Percentiles rank a stretch among this genome's conserved stretches.
phyloP scores from a whole-genome alignment of 2,888 invertebrate species.

The Cantharis rustica region DNA sequence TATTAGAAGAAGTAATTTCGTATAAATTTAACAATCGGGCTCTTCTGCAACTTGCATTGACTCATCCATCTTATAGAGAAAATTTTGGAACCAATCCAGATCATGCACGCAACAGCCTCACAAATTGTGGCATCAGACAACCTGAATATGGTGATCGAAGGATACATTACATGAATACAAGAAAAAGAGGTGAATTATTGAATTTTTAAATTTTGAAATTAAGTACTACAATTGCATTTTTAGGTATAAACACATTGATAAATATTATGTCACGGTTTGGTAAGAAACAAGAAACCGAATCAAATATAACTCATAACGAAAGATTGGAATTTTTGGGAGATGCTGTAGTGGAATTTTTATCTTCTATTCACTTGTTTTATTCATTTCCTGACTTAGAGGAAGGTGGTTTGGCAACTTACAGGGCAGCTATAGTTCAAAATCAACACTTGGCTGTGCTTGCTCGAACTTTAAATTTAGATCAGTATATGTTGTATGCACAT shows the following conservation, averaged over 20 bases:
- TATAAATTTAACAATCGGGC: constrained; percentile 89
- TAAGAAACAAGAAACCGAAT: constrained; percentile 85
- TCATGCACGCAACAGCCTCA: constrained; percentile 95
- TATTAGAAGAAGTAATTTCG: constrained; percentile 76
- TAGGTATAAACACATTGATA: constrained; percentile 92
- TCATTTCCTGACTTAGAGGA: constrained; percentile 97
- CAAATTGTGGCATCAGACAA: constrained; percentile 96
- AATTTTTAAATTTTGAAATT: not conserved
- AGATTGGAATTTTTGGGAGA: constrained; percentile 97
- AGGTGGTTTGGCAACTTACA: constrained; percentile 95
- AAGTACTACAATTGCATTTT: not conserved
- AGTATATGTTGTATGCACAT: constrained; percentile 97
- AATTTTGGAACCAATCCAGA: constrained; percentile 99
- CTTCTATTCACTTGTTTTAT: constrained; percentile 93
- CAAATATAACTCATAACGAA: constrained; percentile 95
- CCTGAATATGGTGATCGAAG: constrained; percentile 93
- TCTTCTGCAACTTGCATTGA: constrained; percentile 91
- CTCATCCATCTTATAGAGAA: constrained; percentile 96
- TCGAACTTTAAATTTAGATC: constrained; percentile 83
- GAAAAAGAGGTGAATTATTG: constrained; percentile 77
- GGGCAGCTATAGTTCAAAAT: constrained; percentile 98
- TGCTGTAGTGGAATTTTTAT: constrained; percentile 96
- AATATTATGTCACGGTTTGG: constrained; percentile 98
- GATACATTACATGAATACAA: constrained; percentile 90
- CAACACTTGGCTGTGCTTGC: constrained; percentile 95